phyloP scores from a whole-genome alignment of 92 coral and sea anemone genomes.

The Parazoanthus atlanticus region DNA sequence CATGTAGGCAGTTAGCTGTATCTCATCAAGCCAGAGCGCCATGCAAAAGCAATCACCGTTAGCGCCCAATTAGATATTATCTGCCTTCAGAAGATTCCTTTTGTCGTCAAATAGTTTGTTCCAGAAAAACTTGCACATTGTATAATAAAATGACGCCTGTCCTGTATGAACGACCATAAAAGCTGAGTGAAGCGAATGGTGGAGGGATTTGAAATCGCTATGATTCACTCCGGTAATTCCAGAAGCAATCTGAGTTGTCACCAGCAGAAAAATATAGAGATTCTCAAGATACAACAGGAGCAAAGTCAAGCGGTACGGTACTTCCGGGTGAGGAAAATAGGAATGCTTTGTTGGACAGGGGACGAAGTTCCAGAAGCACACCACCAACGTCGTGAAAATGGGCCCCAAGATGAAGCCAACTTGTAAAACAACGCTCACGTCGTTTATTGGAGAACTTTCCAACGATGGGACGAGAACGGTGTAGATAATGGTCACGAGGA shows the following conservation, averaged over 20 bases:
- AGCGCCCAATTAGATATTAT: slow-evolving; percentile 5
- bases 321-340: neutral
- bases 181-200: slow-evolving; percentile 32
- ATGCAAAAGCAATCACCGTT: too few relatives aligned
- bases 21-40: too few relatives aligned
- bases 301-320: slow-evolving; percentile 32
- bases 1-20: too few relatives aligned
- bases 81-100: slow-evolving; percentile 41
- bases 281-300: slow-evolving; percentile 40
- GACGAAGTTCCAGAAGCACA: slow-evolving; percentile 41
- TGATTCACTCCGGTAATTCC: slow-evolving; percentile 46
- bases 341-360: slow-evolving; percentile 39
- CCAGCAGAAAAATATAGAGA: slow-evolving; percentile 42
- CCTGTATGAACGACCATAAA: slow-evolving; percentile 39
- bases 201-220: neutral
- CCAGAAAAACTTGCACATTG: slow-evolving; percentile 58
- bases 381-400: slow-evolving; percentile 24
- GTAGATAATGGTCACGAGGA: slow-evolving; percentile 32
- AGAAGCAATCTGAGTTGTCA: slow-evolving; percentile 53
- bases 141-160: slow-evolving; percentile 53
- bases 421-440: neutral
- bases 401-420: slow-evolving; percentile 38
- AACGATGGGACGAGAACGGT: slow-evolving; percentile 34
- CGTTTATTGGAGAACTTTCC: slow-evolving; percentile 3
- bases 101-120: slow-evolving; percentile 51